Conservation (phyloP, 2,113 vertebrate species). For the Meles meles region DNA sequence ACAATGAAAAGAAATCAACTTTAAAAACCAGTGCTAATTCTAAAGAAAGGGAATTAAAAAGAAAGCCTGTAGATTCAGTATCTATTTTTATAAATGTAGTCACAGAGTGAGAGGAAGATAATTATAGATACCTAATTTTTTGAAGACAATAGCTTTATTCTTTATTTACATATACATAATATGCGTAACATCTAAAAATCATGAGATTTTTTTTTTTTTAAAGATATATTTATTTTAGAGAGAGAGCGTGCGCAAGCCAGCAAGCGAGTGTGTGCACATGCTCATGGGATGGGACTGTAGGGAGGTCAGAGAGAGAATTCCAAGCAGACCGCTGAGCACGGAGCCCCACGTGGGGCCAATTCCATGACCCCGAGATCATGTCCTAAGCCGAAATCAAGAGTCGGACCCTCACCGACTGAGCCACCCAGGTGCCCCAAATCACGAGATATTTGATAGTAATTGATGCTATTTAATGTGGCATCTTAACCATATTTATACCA, state of each 20-base stretch:
- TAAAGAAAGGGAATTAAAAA: neutral
- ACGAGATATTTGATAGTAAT: neutral
- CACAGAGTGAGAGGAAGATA: neutral
- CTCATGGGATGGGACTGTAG: neutral
- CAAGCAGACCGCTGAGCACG: neutral
- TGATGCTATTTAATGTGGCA: neutral
- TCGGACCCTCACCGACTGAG: neutral
- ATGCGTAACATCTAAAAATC: neutral
- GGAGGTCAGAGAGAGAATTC: neutral
- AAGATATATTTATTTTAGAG: neutral
- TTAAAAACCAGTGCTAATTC: conserved; percentile 13
- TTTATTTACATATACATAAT: neutral
- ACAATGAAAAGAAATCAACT: conserved; percentile 7
- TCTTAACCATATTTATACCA: neutral
- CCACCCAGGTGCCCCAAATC: neutral
- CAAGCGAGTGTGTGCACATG: neutral
- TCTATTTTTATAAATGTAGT: neutral
- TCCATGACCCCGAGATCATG: neutral
- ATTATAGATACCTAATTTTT: neutral
- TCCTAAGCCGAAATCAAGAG: neutral
- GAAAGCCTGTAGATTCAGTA: neutral
- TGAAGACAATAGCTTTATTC: conserved; percentile 4
- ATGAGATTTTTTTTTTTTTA: neutral
- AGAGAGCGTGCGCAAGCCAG: neutral
- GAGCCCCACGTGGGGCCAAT: neutral